Base-by-base conservation (phyloP, 2,888 invertebrate species). In the Agrenia bidenticulata region DNA sequence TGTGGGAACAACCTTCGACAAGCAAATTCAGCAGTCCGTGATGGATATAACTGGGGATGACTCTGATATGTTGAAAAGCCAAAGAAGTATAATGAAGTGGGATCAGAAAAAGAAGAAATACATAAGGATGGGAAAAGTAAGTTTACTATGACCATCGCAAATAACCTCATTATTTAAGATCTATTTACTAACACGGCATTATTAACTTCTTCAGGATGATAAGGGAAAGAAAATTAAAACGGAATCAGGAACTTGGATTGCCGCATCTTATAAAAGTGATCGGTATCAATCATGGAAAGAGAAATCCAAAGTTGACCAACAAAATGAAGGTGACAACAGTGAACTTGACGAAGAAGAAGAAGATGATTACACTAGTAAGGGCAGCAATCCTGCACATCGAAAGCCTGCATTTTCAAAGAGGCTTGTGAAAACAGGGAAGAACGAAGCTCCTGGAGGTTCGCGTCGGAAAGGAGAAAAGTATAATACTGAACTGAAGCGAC, bases 61-160 rank as follows among this genome's bases (percentile, higher is more conserved):
- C 69, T 87, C 86, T 53, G 87, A 88, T 26, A 81, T 81, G 1
- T 82, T 85, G 66, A 84, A 85, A 37, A 82, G 84, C 58, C 84
- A 84, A 58, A 84, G 83, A 1, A 85, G 86, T 69, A 80, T 86
- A 74, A 76, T 78, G 78, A 86, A 88, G 78, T 96, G 98, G 98
- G 97, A 98, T 82, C 85, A 94, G 56, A 94, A 94, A 79, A 89
- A 91, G 81, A 98, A 97, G 85, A 96, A 93, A 83, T 95, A 94
- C 88, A 88, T 98, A 37, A 78, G 78, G 24, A 69, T 72, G 53
- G 77, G 77, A 70, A 84, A 84, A 68, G 88, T 88, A 79, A 76
- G 82, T 66, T 37, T 61, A 53, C 26, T 53, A 50, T 61, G 51
- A 5, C 15, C 17, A 39, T 24, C 41, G 15, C 21, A 19, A 45